Percentiles rank a stretch among this genome's conserved stretches.
Conservation (phyloP, 2,113 vertebrate genomes). For the Microcebus ravelobensis region DNA sequence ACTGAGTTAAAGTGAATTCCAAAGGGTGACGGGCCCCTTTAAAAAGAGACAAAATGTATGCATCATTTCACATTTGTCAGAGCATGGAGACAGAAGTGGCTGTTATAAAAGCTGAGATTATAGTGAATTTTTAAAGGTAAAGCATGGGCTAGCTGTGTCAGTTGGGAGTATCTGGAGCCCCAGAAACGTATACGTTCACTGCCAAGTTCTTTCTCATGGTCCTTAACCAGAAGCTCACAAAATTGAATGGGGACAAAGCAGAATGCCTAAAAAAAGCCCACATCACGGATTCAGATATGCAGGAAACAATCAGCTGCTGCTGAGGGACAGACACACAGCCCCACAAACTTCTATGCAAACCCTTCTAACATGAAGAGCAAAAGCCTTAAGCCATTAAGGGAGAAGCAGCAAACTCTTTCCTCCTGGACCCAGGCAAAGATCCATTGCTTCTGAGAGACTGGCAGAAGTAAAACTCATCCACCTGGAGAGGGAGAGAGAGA, state of each 20-base stretch:
- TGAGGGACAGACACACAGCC: not conserved
- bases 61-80: not conserved
- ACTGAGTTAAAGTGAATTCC: not conserved
- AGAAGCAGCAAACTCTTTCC: not conserved
- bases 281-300: not conserved
- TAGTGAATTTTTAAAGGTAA: slow-evolving; percentile 25
- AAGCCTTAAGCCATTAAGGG: not conserved
- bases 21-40: not conserved
- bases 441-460: not conserved
- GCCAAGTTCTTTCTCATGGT: slow-evolving; percentile 14
- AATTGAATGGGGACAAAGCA: not conserved
- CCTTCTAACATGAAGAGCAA: not conserved
- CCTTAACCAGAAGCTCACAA: slow-evolving; percentile 21
- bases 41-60: not conserved
- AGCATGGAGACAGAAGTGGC: not conserved
- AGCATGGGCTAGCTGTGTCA: not conserved
- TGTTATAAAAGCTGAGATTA: not conserved
- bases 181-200: not conserved
- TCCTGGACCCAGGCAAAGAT: not conserved
- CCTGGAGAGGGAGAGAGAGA: not conserved
- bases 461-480: not conserved
- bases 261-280: not conserved
- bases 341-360: not conserved
- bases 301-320: not conserved
- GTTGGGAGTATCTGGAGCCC: not conserved